Conservation (phyloP, 2,797 vertebrate genomes). For the Rhinogobio ventralis region DNA sequence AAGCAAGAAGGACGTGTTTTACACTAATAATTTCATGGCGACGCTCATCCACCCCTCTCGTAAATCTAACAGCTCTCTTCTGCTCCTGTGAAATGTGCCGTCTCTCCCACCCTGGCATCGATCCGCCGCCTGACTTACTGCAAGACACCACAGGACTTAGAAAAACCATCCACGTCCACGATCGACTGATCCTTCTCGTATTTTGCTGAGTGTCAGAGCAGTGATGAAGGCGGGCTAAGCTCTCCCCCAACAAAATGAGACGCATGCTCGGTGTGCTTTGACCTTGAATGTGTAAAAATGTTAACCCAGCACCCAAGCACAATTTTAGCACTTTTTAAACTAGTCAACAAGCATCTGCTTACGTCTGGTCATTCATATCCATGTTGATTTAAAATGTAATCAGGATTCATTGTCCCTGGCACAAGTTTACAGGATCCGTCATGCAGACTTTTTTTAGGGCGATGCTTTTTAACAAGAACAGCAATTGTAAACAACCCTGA, state of each 20-base stretch:
- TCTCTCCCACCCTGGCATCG: conserved; percentile 67
- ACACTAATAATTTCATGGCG: neutral
- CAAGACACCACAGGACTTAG: conserved; percentile 72
- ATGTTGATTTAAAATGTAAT: conserved; percentile 7
- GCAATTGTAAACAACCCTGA: conserved; percentile 24
- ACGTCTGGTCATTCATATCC: neutral
- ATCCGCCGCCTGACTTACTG: conserved; percentile 68
- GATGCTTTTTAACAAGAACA: neutral
- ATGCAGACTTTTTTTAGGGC: neutral
- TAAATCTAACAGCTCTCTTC: conserved; percentile 70
- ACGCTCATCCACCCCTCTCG: conserved; percentile 56
- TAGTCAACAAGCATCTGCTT: neutral
- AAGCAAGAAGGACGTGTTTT: neutral
- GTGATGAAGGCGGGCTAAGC: conserved; percentile 64
- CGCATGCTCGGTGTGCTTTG: conserved; percentile 24
- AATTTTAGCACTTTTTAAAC: conserved; percentile 48
- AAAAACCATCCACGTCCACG: conserved; percentile 67
- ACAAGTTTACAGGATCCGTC: neutral
- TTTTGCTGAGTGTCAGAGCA: conserved; percentile 66
- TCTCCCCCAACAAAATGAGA: conserved; percentile 13
- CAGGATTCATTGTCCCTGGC: neutral
- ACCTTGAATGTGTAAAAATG: conserved; percentile 33
- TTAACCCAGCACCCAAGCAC: conserved; percentile 48
- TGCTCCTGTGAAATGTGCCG: neutral
- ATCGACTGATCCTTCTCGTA: conserved; percentile 68